phyloP scores from a whole-genome alignment of 1,140 invertebrate genomes.

The Saccostrea cuccullata region DNA sequence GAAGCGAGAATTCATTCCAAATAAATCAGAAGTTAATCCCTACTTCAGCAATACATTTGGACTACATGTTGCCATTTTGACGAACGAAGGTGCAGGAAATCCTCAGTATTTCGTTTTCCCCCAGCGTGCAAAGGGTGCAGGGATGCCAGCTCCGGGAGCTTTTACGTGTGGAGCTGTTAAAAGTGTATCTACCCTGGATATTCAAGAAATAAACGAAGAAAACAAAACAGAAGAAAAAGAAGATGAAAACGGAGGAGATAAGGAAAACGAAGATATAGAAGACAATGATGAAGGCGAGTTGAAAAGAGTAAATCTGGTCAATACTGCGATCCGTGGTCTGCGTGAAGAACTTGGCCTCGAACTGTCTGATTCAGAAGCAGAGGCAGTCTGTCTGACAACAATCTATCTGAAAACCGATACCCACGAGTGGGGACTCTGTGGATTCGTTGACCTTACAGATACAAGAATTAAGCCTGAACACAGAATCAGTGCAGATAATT shows the following conservation, averaged over 20 bases:
- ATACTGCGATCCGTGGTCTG: conserved; percentile 56
- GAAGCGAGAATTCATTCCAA: conserved; percentile 43
- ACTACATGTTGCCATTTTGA: conserved; percentile 60
- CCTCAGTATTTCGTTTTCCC: conserved; percentile 57
- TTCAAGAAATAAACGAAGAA: not conserved
- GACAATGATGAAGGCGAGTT: not conserved
- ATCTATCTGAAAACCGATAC: conserved; percentile 61
- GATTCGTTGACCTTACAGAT: conserved; percentile 59
- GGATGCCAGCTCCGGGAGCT: conserved; percentile 54
- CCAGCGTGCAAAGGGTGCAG: conserved; percentile 46
- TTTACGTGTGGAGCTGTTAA: conserved; percentile 61
- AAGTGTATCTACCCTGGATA: conserved; percentile 55
- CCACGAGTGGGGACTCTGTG: conserved; percentile 63
- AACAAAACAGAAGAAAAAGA: too few relatives aligned
- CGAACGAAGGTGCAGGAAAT: conserved; percentile 55
- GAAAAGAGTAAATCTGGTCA: conserved; percentile 50
- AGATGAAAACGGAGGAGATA: too few relatives aligned
- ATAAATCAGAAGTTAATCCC: conserved; percentile 53
- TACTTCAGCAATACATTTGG: conserved; percentile 62
- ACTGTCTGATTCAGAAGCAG: conserved; percentile 49
- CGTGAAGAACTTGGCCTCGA: conserved; percentile 59
- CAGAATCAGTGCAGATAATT: conserved; percentile 46
- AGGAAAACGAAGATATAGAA: too few relatives aligned
- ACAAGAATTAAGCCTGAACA: conserved; percentile 46
- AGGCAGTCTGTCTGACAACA: conserved; percentile 57